Percentiles rank a stretch among this genome's conserved stretches.
phyloP scores from a whole-genome alignment of 2,888 invertebrate genomes.

The Hypercompe scribonia region DNA sequence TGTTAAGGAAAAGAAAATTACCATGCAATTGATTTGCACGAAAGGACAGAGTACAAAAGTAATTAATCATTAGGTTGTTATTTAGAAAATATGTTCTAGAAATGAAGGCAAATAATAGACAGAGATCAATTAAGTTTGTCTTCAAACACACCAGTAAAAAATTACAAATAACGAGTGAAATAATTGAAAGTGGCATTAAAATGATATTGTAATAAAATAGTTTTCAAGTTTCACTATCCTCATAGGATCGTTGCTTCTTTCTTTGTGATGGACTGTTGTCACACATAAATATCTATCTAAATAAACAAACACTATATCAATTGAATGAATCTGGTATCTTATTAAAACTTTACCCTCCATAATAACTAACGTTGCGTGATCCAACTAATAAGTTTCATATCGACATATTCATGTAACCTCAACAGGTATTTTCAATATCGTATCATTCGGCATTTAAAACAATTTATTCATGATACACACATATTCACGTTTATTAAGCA shows the following conservation, averaged over 20 bases:
- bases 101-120: background rate
- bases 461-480: background rate
- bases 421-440: constrained; percentile 19
- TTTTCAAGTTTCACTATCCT: background rate
- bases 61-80: too few species aligned
- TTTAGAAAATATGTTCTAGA: background rate
- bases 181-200: too few species aligned
- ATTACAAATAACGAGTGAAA: background rate
- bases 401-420: background rate
- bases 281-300: background rate
- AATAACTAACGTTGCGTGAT: constrained; percentile 22
- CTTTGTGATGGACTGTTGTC: background rate
- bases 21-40: too few species aligned
- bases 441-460: constrained; percentile 9
- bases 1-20: too few species aligned
- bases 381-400: constrained; percentile 23
- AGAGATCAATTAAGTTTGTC: background rate
- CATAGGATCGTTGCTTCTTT: background rate
- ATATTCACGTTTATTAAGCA: background rate
- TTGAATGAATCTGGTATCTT: constrained; percentile 5
- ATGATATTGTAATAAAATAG: background rate
- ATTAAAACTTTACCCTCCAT: constrained; percentile 28
- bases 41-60: too few species aligned
- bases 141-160: background rate
- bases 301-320: background rate